phyloP scores from a whole-genome alignment of 2,113 vertebrate species.

The Triplophysa siluroides region DNA sequence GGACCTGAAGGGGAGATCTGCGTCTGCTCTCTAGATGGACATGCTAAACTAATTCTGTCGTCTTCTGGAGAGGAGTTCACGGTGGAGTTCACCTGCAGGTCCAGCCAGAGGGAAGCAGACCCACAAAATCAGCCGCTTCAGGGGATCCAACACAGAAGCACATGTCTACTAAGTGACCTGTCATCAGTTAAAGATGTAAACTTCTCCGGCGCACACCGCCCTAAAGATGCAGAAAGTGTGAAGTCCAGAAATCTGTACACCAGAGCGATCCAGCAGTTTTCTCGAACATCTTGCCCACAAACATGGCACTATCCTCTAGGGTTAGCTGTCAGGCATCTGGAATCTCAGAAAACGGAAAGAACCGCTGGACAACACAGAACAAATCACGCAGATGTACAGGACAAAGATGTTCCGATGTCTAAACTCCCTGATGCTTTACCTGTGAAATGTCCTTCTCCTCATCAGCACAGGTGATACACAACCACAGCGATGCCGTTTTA shows the following conservation, averaged over 20 bases:
- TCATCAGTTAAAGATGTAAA: background rate
- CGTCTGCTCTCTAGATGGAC: conserved; percentile 78
- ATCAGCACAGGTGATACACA: conserved; percentile 86
- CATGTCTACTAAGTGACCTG: background rate
- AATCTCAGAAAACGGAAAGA: conserved; percentile 27
- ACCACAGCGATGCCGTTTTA: background rate
- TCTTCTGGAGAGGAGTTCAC: conserved; percentile 36
- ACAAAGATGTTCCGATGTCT: conserved; percentile 37
- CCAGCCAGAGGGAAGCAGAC: conserved; percentile 5
- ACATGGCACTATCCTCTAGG: conserved; percentile 83
- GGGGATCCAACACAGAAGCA: conserved; percentile 13
- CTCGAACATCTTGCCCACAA: conserved; percentile 70
- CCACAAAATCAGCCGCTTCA: conserved; percentile 49
- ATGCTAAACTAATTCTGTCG: conserved; percentile 22
- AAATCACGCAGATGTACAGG: background rate
- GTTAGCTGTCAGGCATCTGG: conserved; percentile 70
- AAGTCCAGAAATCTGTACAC: conserved; percentile 1
- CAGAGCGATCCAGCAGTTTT: conserved; percentile 72
- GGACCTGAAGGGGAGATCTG: conserved; percentile 64
- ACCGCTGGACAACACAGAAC: background rate
- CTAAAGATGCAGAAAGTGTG: background rate
- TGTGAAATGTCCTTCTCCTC: conserved; percentile 81
- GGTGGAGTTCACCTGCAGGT: conserved; percentile 12
- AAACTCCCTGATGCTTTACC: conserved; percentile 75
- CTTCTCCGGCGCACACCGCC: background rate